Evolutionary conservation across 2,797 vertebrate species (phyloP).

Genomic region (Anas bernieri): DNA sequence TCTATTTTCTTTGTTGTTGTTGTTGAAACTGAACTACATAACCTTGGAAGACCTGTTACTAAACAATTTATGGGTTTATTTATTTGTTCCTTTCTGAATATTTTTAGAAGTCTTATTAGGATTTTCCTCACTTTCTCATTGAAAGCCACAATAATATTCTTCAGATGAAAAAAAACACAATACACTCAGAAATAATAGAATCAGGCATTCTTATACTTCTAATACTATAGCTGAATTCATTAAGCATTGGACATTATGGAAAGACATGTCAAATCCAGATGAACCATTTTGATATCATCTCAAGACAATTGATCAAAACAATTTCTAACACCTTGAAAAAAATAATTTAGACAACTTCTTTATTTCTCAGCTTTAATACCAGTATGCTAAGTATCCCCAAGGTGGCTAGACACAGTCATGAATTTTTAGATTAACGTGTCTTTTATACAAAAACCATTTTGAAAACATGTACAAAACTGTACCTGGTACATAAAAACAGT

Average conservation of each 20-base stretch:
- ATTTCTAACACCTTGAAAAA: not conserved
- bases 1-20: not conserved
- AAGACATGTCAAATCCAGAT: not conserved
- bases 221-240: not conserved
- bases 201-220: not conserved
- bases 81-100: not conserved
- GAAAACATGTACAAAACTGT: not conserved
- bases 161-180: not conserved
- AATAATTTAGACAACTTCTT: not conserved
- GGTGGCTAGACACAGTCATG: not conserved
- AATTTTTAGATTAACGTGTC: not conserved
- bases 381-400: not conserved
- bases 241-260: not conserved
- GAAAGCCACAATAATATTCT: not conserved
- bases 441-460: not conserved
- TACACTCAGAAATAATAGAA: not conserved
- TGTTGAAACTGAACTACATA: not conserved
- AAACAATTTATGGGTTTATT: not conserved
- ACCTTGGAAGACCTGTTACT: not conserved
- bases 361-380: not conserved
- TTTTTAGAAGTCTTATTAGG: not conserved
- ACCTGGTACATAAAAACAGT: not conserved
- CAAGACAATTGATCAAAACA: not conserved
- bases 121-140: not conserved
- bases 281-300: not conserved